Evolutionary conservation across 2,797 vertebrate species (phyloP), one percentile per base, ranked within the genome.

Genomic region (Pterois miles): DNA sequence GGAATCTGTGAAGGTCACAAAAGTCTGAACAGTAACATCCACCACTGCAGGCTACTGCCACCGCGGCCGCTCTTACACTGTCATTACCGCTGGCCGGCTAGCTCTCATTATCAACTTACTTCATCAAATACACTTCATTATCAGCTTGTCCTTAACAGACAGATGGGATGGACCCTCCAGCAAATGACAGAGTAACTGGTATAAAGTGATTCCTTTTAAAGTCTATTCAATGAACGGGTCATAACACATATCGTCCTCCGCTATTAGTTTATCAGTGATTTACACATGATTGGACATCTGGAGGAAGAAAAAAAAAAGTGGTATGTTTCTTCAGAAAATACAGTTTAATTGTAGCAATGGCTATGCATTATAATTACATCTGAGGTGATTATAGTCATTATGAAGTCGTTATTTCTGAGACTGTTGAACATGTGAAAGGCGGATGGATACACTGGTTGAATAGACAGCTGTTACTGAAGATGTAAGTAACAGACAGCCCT

Each of bases 311-410:
- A 65, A 20, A n/a, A 82, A 89, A 85, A 86, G 68, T 86, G 85
- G 74, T 89, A 85, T 87, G 87, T 88, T 92, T 89, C 83, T 81
- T 85, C 79, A 77, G 72, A 89, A 93, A 92, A 92, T 92, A 90
- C 87, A 90, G 93, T 95, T 95, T 94, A 92, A 93, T 91, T 91
- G 89, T 90, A 91, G 86, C 88, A 86, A 89, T 90, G 89, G 95
- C 94, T 90, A 92, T 91, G 90, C 85, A 86, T 92, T 95, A 96
- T 96, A 96, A 97, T 96, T 96, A 96, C 95, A 94, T 95, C 93
- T 91, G 92, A 91, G 92, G 90, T 95, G 94, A 96, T 96, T 93
- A 96, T 91, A 95, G 94, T 96, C 94, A 97, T 96, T 96, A 93
- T 94, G 92, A 83, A 94, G 93, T 95, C 96, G 94, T 96, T 95